These are phyloP conservation scores for Athene cunicularia DNA, from an alignment of 2,113 vertebrate species.

Conservation along the genomic window DNA sequence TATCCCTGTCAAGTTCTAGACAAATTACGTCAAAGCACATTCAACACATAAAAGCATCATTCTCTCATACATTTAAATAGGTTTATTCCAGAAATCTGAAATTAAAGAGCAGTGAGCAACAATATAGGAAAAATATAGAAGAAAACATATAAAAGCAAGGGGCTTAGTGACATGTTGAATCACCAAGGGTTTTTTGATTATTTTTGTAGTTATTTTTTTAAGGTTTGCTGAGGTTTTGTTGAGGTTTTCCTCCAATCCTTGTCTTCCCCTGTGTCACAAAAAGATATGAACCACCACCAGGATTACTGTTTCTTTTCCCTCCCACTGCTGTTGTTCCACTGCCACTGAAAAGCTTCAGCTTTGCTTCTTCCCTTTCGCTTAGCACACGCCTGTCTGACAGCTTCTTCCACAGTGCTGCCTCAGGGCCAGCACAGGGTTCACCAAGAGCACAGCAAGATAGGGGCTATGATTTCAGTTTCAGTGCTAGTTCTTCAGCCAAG, in stretches of 20 bases:
- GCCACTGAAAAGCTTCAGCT: neutral
- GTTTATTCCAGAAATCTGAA: slow-evolving; percentile 37
- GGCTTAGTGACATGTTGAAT: neutral
- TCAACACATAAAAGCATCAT: slow-evolving; percentile 32
- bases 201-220: neutral
- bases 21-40: slow-evolving; percentile 67
- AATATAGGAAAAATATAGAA: neutral
- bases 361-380: neutral
- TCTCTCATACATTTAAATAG: slow-evolving; percentile 2
- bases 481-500: neutral
- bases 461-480: neutral
- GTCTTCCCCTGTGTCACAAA: neutral
- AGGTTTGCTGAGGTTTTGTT: neutral
- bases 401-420: neutral
- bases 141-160: neutral
- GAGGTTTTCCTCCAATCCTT: neutral
- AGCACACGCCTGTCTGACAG: neutral
- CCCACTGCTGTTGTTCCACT: neutral
- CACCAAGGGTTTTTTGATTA: accelerated
- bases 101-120: neutral
- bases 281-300: neutral
- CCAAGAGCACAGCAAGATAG: neutral
- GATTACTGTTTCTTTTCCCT: neutral
- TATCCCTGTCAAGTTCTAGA: slow-evolving; percentile 63
- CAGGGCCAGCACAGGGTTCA: neutral